phyloP scores from a whole-genome alignment of 1,140 invertebrate species.

The Chrysopa pallens region DNA sequence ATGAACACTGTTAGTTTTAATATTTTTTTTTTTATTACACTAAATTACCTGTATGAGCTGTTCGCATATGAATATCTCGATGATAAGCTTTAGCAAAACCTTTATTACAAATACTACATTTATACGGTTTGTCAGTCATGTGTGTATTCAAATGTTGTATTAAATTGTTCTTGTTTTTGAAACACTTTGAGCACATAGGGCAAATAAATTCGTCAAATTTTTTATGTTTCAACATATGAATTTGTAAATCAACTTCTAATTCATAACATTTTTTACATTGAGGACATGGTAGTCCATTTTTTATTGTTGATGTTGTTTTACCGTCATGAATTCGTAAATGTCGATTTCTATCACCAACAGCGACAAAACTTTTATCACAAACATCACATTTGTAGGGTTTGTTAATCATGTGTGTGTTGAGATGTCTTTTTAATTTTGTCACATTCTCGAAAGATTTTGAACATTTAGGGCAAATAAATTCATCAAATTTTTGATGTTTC shows the following conservation, averaged over 20 bases:
- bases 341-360: constrained; percentile 3
- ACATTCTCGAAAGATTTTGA: not conserved
- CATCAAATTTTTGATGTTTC: constrained; percentile 10
- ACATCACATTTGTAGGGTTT: constrained; percentile 18
- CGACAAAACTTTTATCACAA: constrained; percentile 18
- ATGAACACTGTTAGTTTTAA: too few species aligned
- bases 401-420: constrained; percentile 16
- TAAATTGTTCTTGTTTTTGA: too few species aligned
- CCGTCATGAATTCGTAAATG: too few species aligned
- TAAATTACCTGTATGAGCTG: too few species aligned
- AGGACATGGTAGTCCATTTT: too few species aligned
- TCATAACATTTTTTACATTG: too few species aligned
- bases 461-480: not conserved
- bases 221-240: constrained; percentile 16
- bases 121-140: constrained; percentile 45
- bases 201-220: constrained; percentile 1
- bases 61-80: too few species aligned
- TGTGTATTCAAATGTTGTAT: constrained; percentile 38
- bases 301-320: too few species aligned
- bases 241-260: too few species aligned
- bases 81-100: constrained; percentile 9
- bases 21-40: too few species aligned
- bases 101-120: constrained; percentile 24
- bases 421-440: constrained; percentile 13
- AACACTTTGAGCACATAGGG: too few species aligned